Percentiles rank a stretch among this genome's conserved stretches.
Evolutionary conservation across 1,140 invertebrate genomes (phyloP).

Genomic region (Drosophila guanche): DNA sequence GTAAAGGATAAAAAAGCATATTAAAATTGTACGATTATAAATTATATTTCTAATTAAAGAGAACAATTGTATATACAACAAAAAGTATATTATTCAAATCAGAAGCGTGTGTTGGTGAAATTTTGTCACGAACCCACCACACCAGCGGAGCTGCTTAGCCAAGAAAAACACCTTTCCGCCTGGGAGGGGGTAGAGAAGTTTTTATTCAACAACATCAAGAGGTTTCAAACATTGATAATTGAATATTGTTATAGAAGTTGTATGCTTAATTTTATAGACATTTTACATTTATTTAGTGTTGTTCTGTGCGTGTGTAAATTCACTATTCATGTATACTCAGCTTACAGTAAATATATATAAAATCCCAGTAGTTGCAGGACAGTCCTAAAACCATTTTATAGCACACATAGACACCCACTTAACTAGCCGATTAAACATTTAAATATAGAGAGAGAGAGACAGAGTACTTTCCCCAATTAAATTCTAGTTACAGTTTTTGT

Average conservation of each 20-base stretch:
- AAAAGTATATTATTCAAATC: conserved; percentile 6
- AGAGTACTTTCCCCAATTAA: conserved; percentile 6
- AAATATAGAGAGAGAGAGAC: background rate
- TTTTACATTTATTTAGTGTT: too few relatives aligned
- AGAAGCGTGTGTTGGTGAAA: background rate
- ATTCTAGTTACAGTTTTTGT: conserved; percentile 9
- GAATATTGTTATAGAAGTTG: conserved; percentile 3
- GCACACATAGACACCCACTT: background rate
- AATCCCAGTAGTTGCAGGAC: too few relatives aligned
- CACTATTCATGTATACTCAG: background rate
- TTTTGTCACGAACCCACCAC: too few relatives aligned
- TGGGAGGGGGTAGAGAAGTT: background rate
- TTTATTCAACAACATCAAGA: conserved; percentile 57
- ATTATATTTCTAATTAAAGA: conserved; percentile 63
- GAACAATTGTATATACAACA: conserved; percentile 59
- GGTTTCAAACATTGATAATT: conserved; percentile 41
- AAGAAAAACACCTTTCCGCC: too few relatives aligned
- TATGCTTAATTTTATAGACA: conserved; percentile 2
- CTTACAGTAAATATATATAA: too few relatives aligned
- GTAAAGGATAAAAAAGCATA: conserved; percentile 55
- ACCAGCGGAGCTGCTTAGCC: too few relatives aligned
- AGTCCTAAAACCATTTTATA: too few relatives aligned
- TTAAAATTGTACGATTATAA: conserved; percentile 74
- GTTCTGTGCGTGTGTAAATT: too few relatives aligned
- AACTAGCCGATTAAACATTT: conserved; percentile 28